These are phyloP conservation scores for Pantherophis vulpinus DNA, from an alignment of 2,797 vertebrate species.

Conservation along the genomic window DNA sequence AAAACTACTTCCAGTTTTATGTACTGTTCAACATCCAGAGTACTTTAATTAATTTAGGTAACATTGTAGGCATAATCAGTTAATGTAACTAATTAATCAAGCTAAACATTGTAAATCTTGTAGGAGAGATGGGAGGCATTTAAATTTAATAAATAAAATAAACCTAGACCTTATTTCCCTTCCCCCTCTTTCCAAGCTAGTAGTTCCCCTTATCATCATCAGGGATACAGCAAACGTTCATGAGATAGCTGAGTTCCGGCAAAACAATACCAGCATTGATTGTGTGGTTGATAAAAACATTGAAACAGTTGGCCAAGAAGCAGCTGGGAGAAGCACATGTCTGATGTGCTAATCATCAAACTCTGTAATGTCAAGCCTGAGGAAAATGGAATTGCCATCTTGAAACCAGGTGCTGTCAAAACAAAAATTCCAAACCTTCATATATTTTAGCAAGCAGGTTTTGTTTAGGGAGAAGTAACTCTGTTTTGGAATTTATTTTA, in stretches of 20 bases:
- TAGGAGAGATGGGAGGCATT: not conserved
- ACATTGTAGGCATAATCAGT: not conserved
- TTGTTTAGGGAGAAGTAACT: not conserved
- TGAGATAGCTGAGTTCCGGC: not conserved
- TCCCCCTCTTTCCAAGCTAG: not conserved
- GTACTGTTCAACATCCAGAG: not conserved
- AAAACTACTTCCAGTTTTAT: not conserved
- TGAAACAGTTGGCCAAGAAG: conserved; percentile 17
- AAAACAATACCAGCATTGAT: conserved; percentile 27
- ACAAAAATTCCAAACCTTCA: not conserved
- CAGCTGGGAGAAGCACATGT: conserved; percentile 29
- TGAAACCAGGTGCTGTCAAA: not conserved
- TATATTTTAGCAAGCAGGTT: not conserved
- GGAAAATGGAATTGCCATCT: not conserved
- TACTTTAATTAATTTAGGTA: not conserved
- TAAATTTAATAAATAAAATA: not conserved
- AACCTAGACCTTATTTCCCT: not conserved
- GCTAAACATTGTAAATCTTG: not conserved
- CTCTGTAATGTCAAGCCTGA: not conserved
- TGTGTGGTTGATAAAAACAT: not conserved
- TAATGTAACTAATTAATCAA: not conserved
- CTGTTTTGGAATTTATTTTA: not conserved
- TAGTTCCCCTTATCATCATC: not conserved
- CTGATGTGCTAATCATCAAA: not conserved
- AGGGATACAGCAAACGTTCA: not conserved